Evolutionary conservation across 2,113 vertebrate genomes (phyloP), one percentile per base, ranked within the genome.

Genomic region (Regulus satrapa): DNA sequence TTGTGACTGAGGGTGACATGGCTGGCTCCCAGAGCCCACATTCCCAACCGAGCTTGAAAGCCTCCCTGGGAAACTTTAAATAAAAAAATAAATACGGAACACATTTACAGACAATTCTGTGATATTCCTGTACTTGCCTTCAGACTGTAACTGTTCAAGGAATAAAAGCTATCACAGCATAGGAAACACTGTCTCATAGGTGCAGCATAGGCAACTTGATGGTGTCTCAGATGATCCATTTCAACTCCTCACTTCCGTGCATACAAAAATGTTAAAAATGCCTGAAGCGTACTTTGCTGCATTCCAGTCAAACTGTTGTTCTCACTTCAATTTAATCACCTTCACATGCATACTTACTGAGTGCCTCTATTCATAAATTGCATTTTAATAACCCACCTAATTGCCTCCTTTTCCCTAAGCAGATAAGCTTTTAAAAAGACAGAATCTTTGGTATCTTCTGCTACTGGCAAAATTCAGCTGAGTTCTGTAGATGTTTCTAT

Each of bases 341-440:
- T 97, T 93, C 95, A 67, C 78, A 84, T 55, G 84, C 88, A 93
- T 48, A 66, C 86, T 88, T 92, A 91, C 36, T 46, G 61, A 96
- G 90, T 84, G 92, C 71, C 78, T 92, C 78, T 76, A 85, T 97
- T 96, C 80, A 94, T 95, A 97, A 97, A 97, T 67, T 88, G 92
- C 43, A 76, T 95, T 97, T 97, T 96, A 97, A 96, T 96, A 96
- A 97, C 78, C 84, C 54, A 91, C 85, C 71, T 97, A 96, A 96
- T 95, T 96, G 72, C 84, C 54, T 95, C 61, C 67, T 88, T 85
- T 80, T 91, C 85, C 78, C 93, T 79, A 73, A 88, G 81, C 80
- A 94, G 81, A 63, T 91, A 96, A 83, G 68, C 63, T 92, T 89
- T 84, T 78, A 26, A 89, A 84, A 96, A 72, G 45, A n/a, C 41